Percentiles rank a stretch among this genome's conserved stretches.
Evolutionary conservation across 2,113 vertebrate genomes (phyloP).

Genomic region (Tautogolabrus adspersus): DNA sequence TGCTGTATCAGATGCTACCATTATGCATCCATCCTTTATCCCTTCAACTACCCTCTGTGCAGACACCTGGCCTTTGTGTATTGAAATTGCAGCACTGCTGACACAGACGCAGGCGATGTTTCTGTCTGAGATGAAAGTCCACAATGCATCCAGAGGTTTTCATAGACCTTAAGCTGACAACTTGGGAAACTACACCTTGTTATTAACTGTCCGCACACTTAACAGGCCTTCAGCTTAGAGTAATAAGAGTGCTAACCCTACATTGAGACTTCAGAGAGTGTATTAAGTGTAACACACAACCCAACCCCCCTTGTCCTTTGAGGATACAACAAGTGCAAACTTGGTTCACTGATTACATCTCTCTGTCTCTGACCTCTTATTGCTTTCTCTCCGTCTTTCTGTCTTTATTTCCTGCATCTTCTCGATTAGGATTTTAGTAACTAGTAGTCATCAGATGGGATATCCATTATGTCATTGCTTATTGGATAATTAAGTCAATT

Average conservation of each 20-base stretch:
- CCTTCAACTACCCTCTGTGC: conserved; percentile 71
- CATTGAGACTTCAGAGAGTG: conserved; percentile 80
- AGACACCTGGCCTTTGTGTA: conserved; percentile 81
- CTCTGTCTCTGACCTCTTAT: conserved; percentile 61
- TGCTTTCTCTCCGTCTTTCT: conserved; percentile 60
- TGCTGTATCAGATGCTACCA: conserved; percentile 69
- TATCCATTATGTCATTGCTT: conserved; percentile 28
- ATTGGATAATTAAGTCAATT: conserved; percentile 26
- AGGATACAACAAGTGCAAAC: conserved; percentile 82
- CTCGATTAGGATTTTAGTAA: conserved; percentile 63
- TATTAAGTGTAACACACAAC: conserved; percentile 72
- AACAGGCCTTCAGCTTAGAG: conserved; percentile 79
- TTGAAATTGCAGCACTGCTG: conserved; percentile 75
- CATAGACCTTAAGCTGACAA: conserved; percentile 81
- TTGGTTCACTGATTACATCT: conserved; percentile 78
- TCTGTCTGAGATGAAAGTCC: conserved; percentile 81
- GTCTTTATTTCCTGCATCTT: conserved; percentile 44
- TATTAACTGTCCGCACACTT: conserved; percentile 81
- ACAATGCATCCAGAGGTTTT: conserved; percentile 74
- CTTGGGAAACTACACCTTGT: conserved; percentile 80
- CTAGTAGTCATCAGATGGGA: conserved; percentile 42
- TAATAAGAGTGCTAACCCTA: conserved; percentile 81
- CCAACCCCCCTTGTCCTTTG: conserved; percentile 68
- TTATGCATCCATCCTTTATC: conserved; percentile 69
- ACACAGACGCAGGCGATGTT: conserved; percentile 55